Percentiles rank a stretch among this genome's conserved stretches.
Conservation (phyloP, 2,113 vertebrate species). For the Heterocephalus glaber region DNA sequence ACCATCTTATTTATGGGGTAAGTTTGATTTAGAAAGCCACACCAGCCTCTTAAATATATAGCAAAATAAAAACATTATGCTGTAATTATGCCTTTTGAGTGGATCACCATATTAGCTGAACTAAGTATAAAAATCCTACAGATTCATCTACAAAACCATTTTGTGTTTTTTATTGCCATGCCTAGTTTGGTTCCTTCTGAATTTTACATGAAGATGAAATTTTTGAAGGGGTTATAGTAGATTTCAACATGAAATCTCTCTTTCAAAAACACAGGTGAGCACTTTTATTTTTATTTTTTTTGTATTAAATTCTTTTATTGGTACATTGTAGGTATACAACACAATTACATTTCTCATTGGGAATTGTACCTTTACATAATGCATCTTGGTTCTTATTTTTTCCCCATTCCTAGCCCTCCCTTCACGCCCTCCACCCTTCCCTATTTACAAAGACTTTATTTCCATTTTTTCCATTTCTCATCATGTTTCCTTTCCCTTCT, state of each 20-base stretch:
- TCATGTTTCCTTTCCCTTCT: no score
- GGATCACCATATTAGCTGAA: not conserved
- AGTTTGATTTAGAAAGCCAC: not conserved
- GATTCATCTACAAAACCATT: not conserved
- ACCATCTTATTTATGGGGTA: not conserved
- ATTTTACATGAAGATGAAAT: slow-evolving; percentile 31
- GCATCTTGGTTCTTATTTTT: no score
- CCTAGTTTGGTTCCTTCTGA: slow-evolving; percentile 31
- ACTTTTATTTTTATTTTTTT: no score
- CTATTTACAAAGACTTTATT: no score
- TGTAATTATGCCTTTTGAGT: not conserved
- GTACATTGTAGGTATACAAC: no score
- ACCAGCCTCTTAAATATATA: slow-evolving; percentile 12
- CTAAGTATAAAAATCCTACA: not conserved
- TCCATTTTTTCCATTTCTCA: no score
- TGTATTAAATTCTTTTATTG: no score
- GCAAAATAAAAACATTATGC: not conserved
- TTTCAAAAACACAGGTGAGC: not conserved
- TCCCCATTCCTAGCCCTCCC: no score
- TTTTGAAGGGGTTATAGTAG: not conserved
- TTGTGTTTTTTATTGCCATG: not conserved
- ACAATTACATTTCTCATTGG: no score
- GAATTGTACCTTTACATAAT: no score
- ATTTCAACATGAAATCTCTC: not conserved
- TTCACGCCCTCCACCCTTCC: no score